phyloP scores from a whole-genome alignment of 2,113 vertebrate genomes.

The Collichthys lucidus region DNA sequence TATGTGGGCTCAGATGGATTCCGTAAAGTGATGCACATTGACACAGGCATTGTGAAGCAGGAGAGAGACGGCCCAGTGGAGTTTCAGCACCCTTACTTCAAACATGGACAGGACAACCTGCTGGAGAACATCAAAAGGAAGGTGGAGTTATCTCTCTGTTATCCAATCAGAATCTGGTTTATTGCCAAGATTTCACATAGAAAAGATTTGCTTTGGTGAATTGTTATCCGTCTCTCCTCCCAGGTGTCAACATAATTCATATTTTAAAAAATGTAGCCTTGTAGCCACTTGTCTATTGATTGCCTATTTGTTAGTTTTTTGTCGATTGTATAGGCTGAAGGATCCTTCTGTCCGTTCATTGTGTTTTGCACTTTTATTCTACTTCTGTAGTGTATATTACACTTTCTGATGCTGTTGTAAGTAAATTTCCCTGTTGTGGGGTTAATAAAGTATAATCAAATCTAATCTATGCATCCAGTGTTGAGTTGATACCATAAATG shows the following conservation, averaged over 20 bases:
- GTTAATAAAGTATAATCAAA: too few relatives aligned
- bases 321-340: too few relatives aligned
- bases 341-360: too few relatives aligned
- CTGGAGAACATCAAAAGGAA: conserved; percentile 97
- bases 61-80: conserved; percentile 94
- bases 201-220: too few relatives aligned
- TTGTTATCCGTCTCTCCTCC: not conserved
- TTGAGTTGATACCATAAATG: too few relatives aligned
- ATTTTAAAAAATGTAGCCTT: not conserved
- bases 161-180: not conserved
- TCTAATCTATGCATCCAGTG: too few relatives aligned
- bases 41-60: conserved; percentile 92
- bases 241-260: not conserved
- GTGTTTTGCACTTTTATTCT: too few relatives aligned
- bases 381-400: too few relatives aligned
- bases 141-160: conserved; percentile 75
- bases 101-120: conserved; percentile 94
- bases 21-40: conserved; percentile 95
- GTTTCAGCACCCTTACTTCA: conserved; percentile 96
- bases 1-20: conserved; percentile 89
- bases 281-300: not conserved
- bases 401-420: too few relatives aligned
- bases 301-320: too few relatives aligned
- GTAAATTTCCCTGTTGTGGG: too few relatives aligned
- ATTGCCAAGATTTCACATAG: too few relatives aligned